Evolutionary conservation across 2,113 vertebrate genomes (phyloP).

Genomic region (Semnornis frantzii): DNA sequence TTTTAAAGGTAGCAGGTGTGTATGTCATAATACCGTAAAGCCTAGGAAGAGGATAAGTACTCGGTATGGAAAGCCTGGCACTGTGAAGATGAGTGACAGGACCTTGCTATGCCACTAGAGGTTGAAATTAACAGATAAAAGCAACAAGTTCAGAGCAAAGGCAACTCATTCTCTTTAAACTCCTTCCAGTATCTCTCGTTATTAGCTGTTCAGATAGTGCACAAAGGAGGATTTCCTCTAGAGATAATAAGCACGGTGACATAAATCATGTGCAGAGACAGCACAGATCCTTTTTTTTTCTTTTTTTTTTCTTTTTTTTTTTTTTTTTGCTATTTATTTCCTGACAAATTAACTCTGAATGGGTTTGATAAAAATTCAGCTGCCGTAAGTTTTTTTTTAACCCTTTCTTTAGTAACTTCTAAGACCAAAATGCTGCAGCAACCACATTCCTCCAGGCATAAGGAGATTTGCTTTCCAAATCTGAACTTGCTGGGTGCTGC

Average conservation of each 20-base stretch:
- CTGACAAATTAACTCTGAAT: not conserved
- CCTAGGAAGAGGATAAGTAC: not conserved
- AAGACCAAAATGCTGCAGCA: not conserved
- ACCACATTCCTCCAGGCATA: not conserved
- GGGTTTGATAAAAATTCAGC: not conserved
- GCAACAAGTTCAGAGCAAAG: constrained; percentile 28
- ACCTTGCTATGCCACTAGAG: not conserved
- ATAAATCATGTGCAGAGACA: not conserved
- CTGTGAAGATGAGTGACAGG: not conserved
- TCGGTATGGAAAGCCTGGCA: not conserved
- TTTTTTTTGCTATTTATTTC: not conserved
- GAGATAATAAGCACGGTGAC: not conserved
- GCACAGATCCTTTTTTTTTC: not conserved
- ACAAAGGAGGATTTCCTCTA: constrained; percentile 9
- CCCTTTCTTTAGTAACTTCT: not conserved
- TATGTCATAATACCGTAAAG: not conserved
- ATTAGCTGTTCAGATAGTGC: not conserved
- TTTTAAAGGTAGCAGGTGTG: fast-evolving
- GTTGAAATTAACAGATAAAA: constrained; percentile 12
- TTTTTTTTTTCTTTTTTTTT: too few species aligned
- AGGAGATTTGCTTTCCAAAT: not conserved
- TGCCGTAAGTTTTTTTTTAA: not conserved
- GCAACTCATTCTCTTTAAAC: constrained; percentile 1
- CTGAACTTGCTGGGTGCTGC: not conserved
- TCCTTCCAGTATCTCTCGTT: not conserved